phyloP scores from a whole-genome alignment of 2,113 vertebrate genomes.

The Xyliphius kryptos region DNA sequence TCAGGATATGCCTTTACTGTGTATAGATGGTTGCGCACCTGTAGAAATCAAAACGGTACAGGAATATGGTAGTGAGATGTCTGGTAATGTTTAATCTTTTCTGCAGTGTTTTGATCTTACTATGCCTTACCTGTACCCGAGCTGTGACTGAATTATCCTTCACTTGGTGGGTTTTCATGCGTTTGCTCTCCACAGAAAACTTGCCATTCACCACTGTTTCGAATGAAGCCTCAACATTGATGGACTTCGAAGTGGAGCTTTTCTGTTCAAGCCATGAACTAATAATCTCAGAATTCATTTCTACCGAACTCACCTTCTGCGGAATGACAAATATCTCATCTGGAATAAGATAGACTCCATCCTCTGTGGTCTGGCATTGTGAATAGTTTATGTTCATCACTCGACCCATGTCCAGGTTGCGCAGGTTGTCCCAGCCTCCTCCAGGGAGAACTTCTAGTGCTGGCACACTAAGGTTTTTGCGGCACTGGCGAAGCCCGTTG shows the following conservation, averaged over 20 bases:
- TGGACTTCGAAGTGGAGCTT: slow-evolving; percentile 67
- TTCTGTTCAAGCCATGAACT: slow-evolving; percentile 76
- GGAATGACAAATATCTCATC: slow-evolving; percentile 79
- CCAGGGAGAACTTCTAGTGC: slow-evolving; percentile 82
- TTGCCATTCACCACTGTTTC: slow-evolving; percentile 68
- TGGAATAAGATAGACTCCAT: slow-evolving; percentile 78
- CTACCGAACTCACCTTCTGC: slow-evolving; percentile 75
- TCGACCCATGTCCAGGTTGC: slow-evolving; percentile 80
- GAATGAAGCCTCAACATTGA: slow-evolving; percentile 75
- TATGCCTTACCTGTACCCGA: slow-evolving; percentile 61
- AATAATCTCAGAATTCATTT: slow-evolving; percentile 80
- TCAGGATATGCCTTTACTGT: slow-evolving; percentile 67
- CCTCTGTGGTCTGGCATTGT: slow-evolving; percentile 79
- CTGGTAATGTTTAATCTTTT: too few relatives aligned
- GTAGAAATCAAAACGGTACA: too few relatives aligned
- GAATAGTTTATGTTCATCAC: slow-evolving; percentile 76
- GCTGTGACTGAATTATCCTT: slow-evolving; percentile 68
- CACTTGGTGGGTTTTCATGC: slow-evolving; percentile 80
- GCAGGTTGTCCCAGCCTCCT: slow-evolving; percentile 88
- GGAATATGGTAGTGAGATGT: too few relatives aligned
- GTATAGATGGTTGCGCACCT: slow-evolving; percentile 82
- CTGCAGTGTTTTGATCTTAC: too few relatives aligned
- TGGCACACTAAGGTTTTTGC: slow-evolving; percentile 52
- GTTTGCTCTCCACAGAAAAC: slow-evolving; percentile 71
- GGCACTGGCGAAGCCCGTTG: slow-evolving; percentile 66